Evolutionary conservation across 2,797 vertebrate genomes (phyloP).

Genomic region (Chiroxiphia lanceolata): DNA sequence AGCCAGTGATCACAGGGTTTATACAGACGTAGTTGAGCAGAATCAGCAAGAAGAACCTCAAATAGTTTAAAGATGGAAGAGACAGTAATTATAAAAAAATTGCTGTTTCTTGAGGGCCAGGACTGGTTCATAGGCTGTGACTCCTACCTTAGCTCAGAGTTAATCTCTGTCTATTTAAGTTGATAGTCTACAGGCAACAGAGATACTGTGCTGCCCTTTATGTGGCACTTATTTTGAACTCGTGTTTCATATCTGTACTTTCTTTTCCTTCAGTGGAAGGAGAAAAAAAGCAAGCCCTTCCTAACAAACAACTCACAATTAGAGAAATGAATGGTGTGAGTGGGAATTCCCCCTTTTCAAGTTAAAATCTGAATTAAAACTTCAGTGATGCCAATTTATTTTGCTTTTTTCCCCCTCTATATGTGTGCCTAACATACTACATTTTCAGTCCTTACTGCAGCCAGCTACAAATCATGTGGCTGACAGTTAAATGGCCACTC

Average conservation of each 20-base stretch:
- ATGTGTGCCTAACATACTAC: background rate
- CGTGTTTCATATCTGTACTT: background rate
- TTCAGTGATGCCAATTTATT: background rate
- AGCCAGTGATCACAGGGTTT: background rate
- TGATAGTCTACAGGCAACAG: background rate
- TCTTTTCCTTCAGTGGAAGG: background rate
- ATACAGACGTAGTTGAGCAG: background rate
- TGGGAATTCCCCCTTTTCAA: background rate
- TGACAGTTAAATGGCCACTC: conserved; percentile 61
- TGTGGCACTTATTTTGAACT: background rate
- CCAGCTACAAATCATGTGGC: conserved; percentile 16
- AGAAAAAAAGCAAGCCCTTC: background rate
- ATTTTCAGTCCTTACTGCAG: conserved; percentile 11
- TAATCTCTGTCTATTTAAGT: background rate
- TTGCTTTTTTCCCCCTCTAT: background rate
- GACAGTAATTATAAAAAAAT: background rate
- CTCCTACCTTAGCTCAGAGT: background rate
- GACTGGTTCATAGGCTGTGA: background rate
- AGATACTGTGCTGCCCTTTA: background rate
- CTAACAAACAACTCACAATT: background rate
- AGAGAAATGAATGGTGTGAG: background rate
- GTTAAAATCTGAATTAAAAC: background rate
- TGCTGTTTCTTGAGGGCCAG: background rate
- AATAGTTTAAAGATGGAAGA: background rate
- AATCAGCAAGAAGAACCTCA: background rate